phyloP scores from a whole-genome alignment of 2,797 vertebrate species.

The Onychomys leucogaster region DNA sequence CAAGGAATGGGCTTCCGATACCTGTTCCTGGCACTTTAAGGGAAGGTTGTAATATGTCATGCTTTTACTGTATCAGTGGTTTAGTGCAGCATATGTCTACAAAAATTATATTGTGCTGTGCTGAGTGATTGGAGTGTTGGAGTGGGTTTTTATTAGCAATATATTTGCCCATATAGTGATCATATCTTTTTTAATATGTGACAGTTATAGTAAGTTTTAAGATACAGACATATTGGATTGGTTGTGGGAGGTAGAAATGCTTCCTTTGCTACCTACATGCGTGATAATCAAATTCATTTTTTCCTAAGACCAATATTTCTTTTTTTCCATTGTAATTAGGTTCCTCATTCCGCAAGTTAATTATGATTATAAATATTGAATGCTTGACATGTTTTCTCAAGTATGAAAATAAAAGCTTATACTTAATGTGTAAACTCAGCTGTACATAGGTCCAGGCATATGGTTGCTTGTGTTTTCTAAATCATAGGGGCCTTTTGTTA shows the following conservation, averaged over 20 bases:
- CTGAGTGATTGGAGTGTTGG: conserved; percentile 41
- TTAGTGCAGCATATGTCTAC: background rate
- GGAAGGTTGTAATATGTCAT: background rate
- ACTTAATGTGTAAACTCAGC: conserved; percentile 79
- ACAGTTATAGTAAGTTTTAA: conserved; percentile 57
- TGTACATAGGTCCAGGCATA: conserved; percentile 81
- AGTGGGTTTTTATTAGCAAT: conserved; percentile 64
- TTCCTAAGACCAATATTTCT: conserved; percentile 70
- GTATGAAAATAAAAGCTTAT: conserved; percentile 82
- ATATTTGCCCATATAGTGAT: conserved; percentile 45
- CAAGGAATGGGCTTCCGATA: background rate
- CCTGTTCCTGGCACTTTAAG: background rate
- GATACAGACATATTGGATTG: conserved; percentile 22
- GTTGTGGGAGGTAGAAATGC: conserved; percentile 17
- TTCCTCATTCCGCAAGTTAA: conserved; percentile 78
- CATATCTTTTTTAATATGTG: conserved; percentile 51
- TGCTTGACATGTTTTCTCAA: conserved; percentile 80
- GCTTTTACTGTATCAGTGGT: background rate
- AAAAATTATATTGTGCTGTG: conserved; percentile 37
- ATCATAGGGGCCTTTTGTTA: conserved; percentile 72
- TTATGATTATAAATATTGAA: conserved; percentile 77
- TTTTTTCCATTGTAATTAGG: conserved; percentile 74
- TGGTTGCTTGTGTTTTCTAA: conserved; percentile 79
- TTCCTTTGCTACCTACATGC: conserved; percentile 50
- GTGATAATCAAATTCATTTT: conserved; percentile 69